Evolutionary conservation across 2,113 vertebrate species (phyloP).

Genomic region (Echinops telfairi): DNA sequence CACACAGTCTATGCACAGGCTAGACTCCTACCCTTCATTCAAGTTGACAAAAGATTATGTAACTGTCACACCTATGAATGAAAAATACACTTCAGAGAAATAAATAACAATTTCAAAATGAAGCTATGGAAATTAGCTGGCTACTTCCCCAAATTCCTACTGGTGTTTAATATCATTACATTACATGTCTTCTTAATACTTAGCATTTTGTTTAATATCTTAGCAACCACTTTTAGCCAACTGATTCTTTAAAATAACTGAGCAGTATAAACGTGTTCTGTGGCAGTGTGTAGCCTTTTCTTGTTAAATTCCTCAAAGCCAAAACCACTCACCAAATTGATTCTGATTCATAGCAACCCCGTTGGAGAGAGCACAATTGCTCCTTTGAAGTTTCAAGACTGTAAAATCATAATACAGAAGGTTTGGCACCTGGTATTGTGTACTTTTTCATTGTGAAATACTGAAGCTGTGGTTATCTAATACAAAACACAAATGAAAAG

Average conservation of each 20-base stretch:
- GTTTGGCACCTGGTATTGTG: not conserved
- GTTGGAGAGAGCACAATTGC: too few relatives aligned
- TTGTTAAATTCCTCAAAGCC: not conserved
- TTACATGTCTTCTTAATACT: not conserved
- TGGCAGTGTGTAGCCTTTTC: not conserved
- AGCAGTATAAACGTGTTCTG: not conserved
- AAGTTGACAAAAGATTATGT: too few relatives aligned
- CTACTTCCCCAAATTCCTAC: not conserved
- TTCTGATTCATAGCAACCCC: too few relatives aligned
- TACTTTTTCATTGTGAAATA: not conserved
- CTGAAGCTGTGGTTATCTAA: not conserved
- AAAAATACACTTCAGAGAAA: constrained; percentile 16
- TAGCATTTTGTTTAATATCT: not conserved
- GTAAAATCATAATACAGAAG: not conserved
- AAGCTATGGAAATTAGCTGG: not conserved
- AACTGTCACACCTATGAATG: not conserved
- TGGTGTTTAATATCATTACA: constrained; percentile 5
- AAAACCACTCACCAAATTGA: too few relatives aligned
- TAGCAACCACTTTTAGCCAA: constrained; percentile 14
- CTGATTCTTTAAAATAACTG: not conserved
- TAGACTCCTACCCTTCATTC: too few relatives aligned
- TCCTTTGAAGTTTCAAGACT: too few relatives aligned
- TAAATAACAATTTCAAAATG: not conserved
- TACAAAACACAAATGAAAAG: not conserved
- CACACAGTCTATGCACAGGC: not conserved